phyloP scores from a whole-genome alignment of 1,140 invertebrate species.

The Scaptomyza hsui region DNA sequence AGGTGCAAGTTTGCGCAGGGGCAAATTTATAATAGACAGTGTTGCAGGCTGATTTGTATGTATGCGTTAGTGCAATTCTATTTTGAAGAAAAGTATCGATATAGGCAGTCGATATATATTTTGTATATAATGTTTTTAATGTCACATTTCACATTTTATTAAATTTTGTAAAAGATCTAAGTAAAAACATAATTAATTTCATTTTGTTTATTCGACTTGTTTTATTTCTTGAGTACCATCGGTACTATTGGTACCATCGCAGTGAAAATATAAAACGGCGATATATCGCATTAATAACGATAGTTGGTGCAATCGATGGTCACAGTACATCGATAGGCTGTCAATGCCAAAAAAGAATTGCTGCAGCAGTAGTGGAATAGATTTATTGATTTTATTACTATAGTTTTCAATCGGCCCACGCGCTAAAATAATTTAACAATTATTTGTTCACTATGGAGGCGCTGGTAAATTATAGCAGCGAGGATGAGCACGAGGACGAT shows the following conservation, averaged over 20 bases:
- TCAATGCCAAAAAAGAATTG: conserved; percentile 14
- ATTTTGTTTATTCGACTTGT: no score
- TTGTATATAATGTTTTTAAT: no score
- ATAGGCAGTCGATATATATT: neutral
- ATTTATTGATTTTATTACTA: conserved; percentile 52
- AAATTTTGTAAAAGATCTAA: no score
- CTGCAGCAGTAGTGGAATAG: conserved; percentile 24
- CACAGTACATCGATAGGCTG: conserved; percentile 4
- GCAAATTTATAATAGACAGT: neutral
- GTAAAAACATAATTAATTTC: no score
- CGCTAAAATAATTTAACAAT: conserved; percentile 10
- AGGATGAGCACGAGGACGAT: conserved; percentile 86
- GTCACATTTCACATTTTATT: no score
- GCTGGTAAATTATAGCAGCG: conserved; percentile 87
- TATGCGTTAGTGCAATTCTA: no score
- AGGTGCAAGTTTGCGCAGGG: neutral
- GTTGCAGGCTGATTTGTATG: neutral
- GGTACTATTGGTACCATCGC: no score
- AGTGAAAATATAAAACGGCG: neutral
- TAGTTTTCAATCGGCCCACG: conserved; percentile 8
- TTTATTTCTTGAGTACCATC: no score
- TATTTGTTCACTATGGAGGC: conserved; percentile 85
- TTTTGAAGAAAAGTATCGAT: neutral
- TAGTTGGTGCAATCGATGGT: neutral
- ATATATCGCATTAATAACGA: conserved; percentile 6